phyloP scores from a whole-genome alignment of 2,113 vertebrate genomes.

The Saguinus imperator region DNA sequence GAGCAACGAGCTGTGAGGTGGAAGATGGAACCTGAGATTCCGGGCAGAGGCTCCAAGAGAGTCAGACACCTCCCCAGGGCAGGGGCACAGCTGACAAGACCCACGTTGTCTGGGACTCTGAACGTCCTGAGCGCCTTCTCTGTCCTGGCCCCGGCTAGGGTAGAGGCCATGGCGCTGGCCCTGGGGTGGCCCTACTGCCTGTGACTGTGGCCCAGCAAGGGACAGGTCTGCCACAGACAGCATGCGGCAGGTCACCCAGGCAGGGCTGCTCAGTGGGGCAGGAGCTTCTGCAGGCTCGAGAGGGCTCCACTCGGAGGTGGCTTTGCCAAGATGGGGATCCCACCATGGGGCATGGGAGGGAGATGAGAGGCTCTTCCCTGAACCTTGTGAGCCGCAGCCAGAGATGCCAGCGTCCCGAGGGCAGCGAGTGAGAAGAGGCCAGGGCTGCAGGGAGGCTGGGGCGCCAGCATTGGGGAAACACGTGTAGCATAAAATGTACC shows the following conservation, averaged over 20 bases:
- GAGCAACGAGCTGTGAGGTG: neutral
- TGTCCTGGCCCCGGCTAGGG: neutral
- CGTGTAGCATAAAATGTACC: neutral
- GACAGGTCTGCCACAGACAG: neutral
- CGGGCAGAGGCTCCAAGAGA: neutral
- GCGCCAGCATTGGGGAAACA: neutral
- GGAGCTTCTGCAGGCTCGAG: neutral
- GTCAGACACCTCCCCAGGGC: neutral
- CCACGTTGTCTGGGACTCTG: neutral
- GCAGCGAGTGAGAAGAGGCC: neutral
- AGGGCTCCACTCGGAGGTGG: neutral
- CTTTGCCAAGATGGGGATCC: neutral
- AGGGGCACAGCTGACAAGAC: neutral
- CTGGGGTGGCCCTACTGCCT: neutral
- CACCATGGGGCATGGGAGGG: fast-evolving
- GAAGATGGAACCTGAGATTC: too few species aligned
- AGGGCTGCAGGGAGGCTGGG: neutral
- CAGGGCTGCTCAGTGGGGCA: neutral
- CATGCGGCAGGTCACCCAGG: neutral
- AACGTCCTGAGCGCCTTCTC: neutral
- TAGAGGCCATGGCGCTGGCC: neutral
- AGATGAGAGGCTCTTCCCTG: neutral
- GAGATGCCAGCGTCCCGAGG: neutral
- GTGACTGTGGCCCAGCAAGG: neutral
- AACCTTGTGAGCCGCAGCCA: neutral